These are phyloP conservation scores for Chironex yamaguchii DNA, from an alignment of 30 jellyfish, hydroid and myxozoan genomes.

Conservation along the genomic window DNA sequence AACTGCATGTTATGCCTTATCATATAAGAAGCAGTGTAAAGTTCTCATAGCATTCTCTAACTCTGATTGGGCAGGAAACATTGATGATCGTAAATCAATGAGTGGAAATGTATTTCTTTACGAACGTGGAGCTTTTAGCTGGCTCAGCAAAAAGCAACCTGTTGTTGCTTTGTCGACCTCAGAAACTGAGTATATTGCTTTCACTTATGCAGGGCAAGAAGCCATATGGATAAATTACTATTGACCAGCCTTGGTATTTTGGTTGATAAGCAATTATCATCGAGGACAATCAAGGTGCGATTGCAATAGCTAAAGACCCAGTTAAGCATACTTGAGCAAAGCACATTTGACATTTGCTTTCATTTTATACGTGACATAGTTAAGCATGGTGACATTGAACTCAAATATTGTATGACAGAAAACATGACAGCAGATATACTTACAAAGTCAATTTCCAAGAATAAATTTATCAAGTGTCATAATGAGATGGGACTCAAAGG, in stretches of 20 bases:
- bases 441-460: slow-evolving; percentile 40
- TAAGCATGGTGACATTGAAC: neutral
- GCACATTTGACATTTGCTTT: slow-evolving; percentile 28
- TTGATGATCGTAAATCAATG: slow-evolving; percentile 25
- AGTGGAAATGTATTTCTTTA: slow-evolving; percentile 8
- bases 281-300: slow-evolving; percentile 42
- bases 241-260: too few species aligned
- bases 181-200: slow-evolving; percentile 50
- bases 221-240: neutral
- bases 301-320: slow-evolving; percentile 36
- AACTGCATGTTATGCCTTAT: neutral
- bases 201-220: slow-evolving; percentile 25
- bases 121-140: slow-evolving; percentile 21
- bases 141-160: slow-evolving; percentile 29
- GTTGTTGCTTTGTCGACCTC: slow-evolving; percentile 17
- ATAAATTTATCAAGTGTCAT: too few species aligned
- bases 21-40: neutral
- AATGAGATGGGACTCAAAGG: too few species aligned
- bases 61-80: slow-evolving; percentile 38
- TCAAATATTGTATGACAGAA: slow-evolving; percentile 16
- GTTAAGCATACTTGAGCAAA: slow-evolving; percentile 21
- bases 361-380: slow-evolving; percentile 2
- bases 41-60: neutral
- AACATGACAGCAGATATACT: slow-evolving; percentile 28
- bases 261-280: neutral